A percentile compares a stretch with the other conserved stretches of the same genome.
These are phyloP conservation scores for Stegodyphus dumicola DNA, from an alignment of 1,140 invertebrate species.

Conservation along the genomic window DNA sequence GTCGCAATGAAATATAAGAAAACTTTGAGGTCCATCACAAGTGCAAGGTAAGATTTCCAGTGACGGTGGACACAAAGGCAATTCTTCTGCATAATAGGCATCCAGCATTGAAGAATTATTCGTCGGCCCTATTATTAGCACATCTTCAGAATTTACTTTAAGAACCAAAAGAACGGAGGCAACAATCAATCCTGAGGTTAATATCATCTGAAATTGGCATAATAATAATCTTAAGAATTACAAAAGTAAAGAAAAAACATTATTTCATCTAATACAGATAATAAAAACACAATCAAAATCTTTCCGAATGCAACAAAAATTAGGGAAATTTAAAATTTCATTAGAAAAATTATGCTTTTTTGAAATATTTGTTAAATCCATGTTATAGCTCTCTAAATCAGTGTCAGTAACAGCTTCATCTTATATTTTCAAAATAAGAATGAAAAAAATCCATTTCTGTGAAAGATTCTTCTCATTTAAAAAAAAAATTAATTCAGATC, in stretches of 20 bases:
- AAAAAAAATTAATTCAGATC: too few species aligned
- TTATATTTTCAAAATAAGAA: too few species aligned
- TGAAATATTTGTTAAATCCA: too few species aligned
- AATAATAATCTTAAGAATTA: neutral
- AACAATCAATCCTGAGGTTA: neutral
- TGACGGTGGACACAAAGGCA: constrained; percentile 40
- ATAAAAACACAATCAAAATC: too few species aligned
- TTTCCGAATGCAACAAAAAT: too few species aligned
- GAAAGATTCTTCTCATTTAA: too few species aligned
- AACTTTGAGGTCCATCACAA: constrained; percentile 47
- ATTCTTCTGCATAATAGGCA: constrained; percentile 16
- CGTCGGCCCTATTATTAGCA: neutral
- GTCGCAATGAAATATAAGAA: constrained; percentile 47
- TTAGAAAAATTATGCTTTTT: too few species aligned
- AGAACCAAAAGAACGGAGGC: neutral
- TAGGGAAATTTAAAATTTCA: too few species aligned
- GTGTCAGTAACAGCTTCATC: too few species aligned
- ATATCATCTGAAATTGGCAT: neutral
- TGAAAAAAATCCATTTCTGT: too few species aligned
- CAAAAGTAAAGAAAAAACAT: neutral
- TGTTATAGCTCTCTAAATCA: too few species aligned
- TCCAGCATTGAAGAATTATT: constrained; percentile 20
- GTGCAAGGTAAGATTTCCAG: constrained; percentile 51
- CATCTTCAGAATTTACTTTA: neutral
- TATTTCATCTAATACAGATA: too few species aligned